A percentile compares a stretch with the other conserved stretches of the same genome.
Evolutionary conservation across 2,797 vertebrate genomes (phyloP).

Genomic region (Tinamus major): DNA sequence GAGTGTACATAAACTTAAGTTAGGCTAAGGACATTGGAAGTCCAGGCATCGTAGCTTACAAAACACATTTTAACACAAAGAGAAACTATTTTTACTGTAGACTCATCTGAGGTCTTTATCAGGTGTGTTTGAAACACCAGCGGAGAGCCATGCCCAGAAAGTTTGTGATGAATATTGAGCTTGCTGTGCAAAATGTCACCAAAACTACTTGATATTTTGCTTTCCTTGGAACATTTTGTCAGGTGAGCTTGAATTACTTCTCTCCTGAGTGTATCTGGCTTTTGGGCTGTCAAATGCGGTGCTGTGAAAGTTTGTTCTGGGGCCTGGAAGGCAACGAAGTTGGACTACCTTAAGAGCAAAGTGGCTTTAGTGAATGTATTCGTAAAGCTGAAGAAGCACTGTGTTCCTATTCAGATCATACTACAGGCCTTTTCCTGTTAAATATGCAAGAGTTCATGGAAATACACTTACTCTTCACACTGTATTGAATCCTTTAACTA

Average conservation of each 20-base stretch:
- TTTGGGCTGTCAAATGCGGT: background rate
- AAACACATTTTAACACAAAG: background rate
- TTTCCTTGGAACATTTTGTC: background rate
- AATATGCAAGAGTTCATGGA: background rate
- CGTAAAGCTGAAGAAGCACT: background rate
- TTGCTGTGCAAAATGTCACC: background rate
- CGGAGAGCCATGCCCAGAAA: background rate
- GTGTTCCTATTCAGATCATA: background rate
- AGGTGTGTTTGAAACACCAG: accelerated
- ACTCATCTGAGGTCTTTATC: background rate
- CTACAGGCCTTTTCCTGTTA: background rate
- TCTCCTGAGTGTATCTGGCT: background rate
- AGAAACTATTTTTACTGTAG: background rate
- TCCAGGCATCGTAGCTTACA: background rate
- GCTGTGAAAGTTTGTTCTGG: background rate
- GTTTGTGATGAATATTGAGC: background rate
- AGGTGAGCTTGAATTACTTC: background rate
- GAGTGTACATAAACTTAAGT: background rate
- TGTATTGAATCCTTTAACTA: background rate
- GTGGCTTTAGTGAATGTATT: background rate
- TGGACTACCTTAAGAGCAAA: background rate
- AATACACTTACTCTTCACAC: background rate
- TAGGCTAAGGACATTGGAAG: background rate
- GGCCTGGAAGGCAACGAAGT: background rate
- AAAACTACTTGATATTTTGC: background rate